phyloP scores from a whole-genome alignment of 2,888 invertebrate genomes.

The Amphimallon solstitiale region DNA sequence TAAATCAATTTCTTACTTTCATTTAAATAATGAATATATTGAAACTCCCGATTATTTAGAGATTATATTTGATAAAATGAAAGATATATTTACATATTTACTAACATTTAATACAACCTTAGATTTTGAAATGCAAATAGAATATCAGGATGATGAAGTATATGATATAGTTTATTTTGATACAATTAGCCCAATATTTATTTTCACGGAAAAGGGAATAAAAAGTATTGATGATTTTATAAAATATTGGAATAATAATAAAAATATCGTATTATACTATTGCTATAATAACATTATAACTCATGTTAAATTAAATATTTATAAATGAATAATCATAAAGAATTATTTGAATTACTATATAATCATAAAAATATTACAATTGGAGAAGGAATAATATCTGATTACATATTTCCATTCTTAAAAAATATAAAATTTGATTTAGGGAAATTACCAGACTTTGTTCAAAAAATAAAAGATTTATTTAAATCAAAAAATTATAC shows the following conservation, averaged over 20 bases:
- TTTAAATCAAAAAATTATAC: constrained; percentile 7
- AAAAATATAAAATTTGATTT: constrained; percentile 6
- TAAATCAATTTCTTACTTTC: constrained; percentile 1
- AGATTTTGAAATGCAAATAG: constrained; percentile 3
- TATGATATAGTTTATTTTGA: neutral
- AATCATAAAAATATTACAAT: neutral
- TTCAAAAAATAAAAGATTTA: neutral
- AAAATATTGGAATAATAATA: constrained; percentile 10
- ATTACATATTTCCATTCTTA: constrained; percentile 6
- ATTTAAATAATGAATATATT: constrained; percentile 8
- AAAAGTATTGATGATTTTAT: constrained; percentile 12
- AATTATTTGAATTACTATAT: constrained; percentile 7
- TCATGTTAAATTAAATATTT: constrained; percentile 3
- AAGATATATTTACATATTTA: neutral
- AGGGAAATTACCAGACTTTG: neutral
- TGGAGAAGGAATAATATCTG: neutral
- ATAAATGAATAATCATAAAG: constrained; percentile 12
- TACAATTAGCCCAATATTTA: too few relatives aligned
- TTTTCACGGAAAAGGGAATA: neutral
- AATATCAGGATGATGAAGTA: constrained; percentile 7
- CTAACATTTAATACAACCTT: constrained; percentile 3
- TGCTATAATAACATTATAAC: too few relatives aligned
- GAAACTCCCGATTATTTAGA: constrained; percentile 9
- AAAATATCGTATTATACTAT: constrained; percentile 5
- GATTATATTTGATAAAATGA: constrained; percentile 2